Evolutionary conservation across 2,113 vertebrate genomes (phyloP).

Genomic region (Rhynchopsitta pachyrhyncha): DNA sequence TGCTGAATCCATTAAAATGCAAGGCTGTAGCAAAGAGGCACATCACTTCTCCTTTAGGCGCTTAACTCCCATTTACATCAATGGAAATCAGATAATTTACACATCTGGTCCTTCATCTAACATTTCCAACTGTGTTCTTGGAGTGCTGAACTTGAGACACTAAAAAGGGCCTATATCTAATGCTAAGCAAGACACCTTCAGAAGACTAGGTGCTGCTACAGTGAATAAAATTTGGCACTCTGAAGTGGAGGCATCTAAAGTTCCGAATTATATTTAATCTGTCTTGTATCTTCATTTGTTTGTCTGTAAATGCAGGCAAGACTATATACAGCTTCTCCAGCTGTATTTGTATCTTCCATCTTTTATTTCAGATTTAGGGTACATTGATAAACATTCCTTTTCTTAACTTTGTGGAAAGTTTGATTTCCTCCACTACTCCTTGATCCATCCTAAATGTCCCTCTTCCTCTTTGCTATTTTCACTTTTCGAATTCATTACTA

Average conservation of each 20-base stretch:
- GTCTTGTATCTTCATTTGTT: background rate
- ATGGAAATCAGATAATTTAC: conserved; percentile 43
- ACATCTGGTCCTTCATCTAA: background rate
- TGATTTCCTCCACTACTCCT: background rate
- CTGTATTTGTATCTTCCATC: background rate
- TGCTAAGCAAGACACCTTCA: background rate
- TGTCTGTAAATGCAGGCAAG: background rate
- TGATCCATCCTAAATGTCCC: background rate
- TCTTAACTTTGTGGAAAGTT: background rate
- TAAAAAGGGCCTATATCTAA: background rate
- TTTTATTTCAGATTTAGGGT: background rate
- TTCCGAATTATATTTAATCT: background rate
- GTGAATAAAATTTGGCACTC: background rate
- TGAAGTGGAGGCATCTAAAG: background rate
- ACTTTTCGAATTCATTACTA: background rate
- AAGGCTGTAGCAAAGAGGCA: background rate
- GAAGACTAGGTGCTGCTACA: background rate
- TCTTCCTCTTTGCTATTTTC: background rate
- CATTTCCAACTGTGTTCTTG: background rate
- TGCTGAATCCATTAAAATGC: conserved; percentile 33
- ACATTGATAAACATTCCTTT: background rate
- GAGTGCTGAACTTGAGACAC: background rate
- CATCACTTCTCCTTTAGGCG: background rate
- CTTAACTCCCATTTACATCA: conserved; percentile 4
- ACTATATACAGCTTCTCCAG: background rate